Base-by-base conservation (phyloP, 2,797 vertebrate species). In the Anniella stebbinsi region DNA sequence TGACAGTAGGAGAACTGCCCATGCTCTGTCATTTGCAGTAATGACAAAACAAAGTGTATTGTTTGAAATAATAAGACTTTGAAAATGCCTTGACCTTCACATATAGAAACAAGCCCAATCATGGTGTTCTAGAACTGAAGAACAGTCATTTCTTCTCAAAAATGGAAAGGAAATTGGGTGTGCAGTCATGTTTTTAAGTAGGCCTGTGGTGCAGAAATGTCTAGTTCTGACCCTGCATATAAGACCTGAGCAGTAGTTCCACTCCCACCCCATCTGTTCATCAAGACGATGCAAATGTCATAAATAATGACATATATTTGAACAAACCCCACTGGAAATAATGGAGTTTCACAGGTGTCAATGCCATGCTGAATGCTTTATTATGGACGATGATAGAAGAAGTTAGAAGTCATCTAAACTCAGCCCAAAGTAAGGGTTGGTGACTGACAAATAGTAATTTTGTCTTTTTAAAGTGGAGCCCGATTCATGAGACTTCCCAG, bases 271-370 rank as follows among this genome's bases (percentile, higher is more conserved):
- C 69, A 38, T 51, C 23, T 12, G 33, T 1, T 3, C 11, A 89
- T 45, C 12, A 18, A 17, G 8, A 88, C 60, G 21, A 87, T 10
- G 7, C 1, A 48, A 88, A 86, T 48, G 23, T 66, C n/a, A 72
- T 82, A 60, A 82, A 88, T 72, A 57, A 54, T 81, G 15, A 41
- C n/a, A 57, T 81, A 54, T 80, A 80, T 70, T 36, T 88, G 30
- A 48, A 0, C 10, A 84, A 88, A 48, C 0, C 28, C 86, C 11
- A 75, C 80, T 86, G 0, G 4, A 63, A 81, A 83, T 5, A 78
- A 30, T 3, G 0, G 12, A 84, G 66, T 18, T 66, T 1, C 67
- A 86, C 0, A 0, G 0, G 0, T 84, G 45, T 54, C 57, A 15
- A 41, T 69, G 76, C 84, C 33, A 10, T 38, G 77, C 48, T 63